Evolutionary conservation across 2,113 vertebrate species (phyloP), one percentile per base, ranked within the genome.

Genomic region (Notarius quadriscutis): DNA sequence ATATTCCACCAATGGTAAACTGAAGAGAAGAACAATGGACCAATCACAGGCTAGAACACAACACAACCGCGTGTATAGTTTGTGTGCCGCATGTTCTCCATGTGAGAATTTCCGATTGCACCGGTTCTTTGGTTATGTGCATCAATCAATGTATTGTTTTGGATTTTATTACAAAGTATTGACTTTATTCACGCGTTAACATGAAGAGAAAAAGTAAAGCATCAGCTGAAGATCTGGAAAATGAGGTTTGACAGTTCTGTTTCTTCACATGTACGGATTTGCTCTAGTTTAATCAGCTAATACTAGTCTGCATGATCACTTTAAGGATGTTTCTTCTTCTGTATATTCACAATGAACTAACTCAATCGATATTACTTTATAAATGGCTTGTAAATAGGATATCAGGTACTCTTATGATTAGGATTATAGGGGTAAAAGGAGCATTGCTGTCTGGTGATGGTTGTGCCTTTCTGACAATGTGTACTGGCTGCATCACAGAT

Each of bases 401-500:
- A 81, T 14, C 17, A 58, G n/a, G 3, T 4, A 80, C 7, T 15
- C 12, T 78, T 50, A 5, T 41, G 41, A 41, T 41, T 12, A 57
- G 55, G 11, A 15, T 12, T 12, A 2, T 79, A 5, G 22, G 2
- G 50, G 17, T 78, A 27, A 55, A 9, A 78, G 11, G 22, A 27
- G 4, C 51, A 27, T 27, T 18, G 27, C 18, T 0, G 2, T 81
- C 34, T 41, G 17, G 12, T 81, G 55, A 34, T 57, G 14, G 7
- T 78, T 78, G 75, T 67, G 6, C 12, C 71, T 60, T 75, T 72
- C 69, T 85, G 34, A 60, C 18, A 10, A 27, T 53, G 8, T 25
- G 5, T 81, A 50, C 4, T 9, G 62, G 53, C 27, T 30, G 11
- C 81, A 83, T 81, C 69, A 63, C 86, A 96, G 95, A 90, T 89